Evolutionary conservation across 2,113 vertebrate species (phyloP).

Genomic region (human (Homo sapiens)): DNA sequence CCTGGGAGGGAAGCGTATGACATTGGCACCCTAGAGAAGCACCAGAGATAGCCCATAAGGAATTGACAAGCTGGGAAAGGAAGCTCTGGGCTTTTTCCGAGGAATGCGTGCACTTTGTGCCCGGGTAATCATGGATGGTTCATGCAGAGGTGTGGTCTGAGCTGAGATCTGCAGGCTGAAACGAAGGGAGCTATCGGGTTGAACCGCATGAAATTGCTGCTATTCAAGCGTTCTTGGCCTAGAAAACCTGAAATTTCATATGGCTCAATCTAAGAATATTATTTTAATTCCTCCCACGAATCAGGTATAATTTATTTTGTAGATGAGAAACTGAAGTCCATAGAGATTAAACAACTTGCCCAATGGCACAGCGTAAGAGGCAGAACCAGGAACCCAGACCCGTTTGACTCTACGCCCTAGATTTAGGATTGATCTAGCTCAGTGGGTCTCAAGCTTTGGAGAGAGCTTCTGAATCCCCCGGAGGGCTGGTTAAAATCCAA

Average conservation of each 20-base stretch:
- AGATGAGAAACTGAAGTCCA: background rate
- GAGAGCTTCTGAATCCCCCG: background rate
- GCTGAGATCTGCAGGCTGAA: background rate
- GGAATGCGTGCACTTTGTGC: accelerated
- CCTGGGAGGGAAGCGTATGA: background rate
- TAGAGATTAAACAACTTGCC: background rate
- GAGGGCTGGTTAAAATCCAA: background rate
- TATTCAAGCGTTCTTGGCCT: background rate
- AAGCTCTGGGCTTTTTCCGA: background rate
- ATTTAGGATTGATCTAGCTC: background rate
- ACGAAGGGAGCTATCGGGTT: background rate
- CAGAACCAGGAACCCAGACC: background rate
- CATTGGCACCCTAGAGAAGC: background rate
- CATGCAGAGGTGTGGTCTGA: background rate
- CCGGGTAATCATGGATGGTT: background rate
- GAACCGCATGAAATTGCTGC: background rate
- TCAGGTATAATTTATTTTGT: background rate
- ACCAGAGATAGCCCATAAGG: accelerated
- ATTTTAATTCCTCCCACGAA: background rate
- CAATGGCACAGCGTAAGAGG: background rate
- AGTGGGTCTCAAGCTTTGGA: background rate
- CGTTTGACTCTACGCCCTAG: background rate
- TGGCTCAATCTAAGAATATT: background rate
- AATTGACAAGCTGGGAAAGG: background rate
- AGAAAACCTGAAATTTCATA: background rate